These are phyloP conservation scores for Nibea albiflora DNA, from an alignment of 2,113 vertebrate genomes.

Conservation along the genomic window DNA sequence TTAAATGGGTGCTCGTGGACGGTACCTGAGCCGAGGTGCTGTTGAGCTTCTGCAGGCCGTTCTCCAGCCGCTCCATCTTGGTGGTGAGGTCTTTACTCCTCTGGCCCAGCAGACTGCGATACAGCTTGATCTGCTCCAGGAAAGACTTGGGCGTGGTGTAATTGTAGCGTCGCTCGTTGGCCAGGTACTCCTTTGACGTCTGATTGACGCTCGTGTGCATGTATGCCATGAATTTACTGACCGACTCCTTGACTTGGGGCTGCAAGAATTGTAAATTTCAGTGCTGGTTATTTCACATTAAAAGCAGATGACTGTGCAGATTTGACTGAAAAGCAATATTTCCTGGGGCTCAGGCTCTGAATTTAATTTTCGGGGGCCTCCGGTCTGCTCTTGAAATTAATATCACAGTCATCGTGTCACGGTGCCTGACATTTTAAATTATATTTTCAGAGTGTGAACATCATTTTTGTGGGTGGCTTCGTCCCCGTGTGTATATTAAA, in stretches of 20 bases:
- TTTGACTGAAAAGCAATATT: conserved; percentile 25
- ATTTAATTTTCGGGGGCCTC: conserved; percentile 34
- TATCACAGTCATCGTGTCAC: conserved; percentile 40
- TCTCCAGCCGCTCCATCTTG: conserved; percentile 93
- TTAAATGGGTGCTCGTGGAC: not conserved
- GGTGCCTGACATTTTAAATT: conserved; percentile 49
- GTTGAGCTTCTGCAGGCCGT: conserved; percentile 92
- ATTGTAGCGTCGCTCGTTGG: conserved; percentile 91
- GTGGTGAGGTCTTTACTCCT: conserved; percentile 86
- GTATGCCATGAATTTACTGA: conserved; percentile 95
- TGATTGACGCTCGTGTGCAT: conserved; percentile 93
- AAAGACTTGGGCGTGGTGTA: conserved; percentile 98
- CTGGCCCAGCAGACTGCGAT: conserved; percentile 86
- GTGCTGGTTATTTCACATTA: conserved; percentile 15
- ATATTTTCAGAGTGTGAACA: conserved; percentile 50
- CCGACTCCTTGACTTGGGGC: conserved; percentile 88
- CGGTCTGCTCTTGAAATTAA: conserved; percentile 49
- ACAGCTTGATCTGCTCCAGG: conserved; percentile 96
- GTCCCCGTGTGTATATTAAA: conserved; percentile 12
- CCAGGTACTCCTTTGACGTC: conserved; percentile 88
- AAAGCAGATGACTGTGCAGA: conserved; percentile 33
- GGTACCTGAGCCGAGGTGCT: conserved; percentile 92
- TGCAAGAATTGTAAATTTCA: conserved; percentile 56
- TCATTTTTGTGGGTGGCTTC: conserved; percentile 39
- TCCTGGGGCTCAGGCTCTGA: conserved; percentile 30